Conservation (phyloP, 2,888 invertebrate species). For the Pterobdella sp. region DNA sequence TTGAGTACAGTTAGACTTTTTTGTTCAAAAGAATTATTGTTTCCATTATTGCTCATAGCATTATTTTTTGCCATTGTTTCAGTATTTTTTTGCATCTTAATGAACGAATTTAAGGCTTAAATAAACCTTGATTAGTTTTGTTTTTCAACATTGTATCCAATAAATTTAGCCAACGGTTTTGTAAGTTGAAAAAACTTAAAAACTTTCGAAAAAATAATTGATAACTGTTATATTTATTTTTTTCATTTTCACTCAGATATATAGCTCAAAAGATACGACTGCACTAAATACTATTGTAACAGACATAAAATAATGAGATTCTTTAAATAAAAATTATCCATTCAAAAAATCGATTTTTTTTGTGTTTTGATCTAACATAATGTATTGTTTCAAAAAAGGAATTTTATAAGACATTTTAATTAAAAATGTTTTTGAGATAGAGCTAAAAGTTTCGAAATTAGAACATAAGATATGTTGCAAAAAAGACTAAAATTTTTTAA, state of each 20-base stretch:
- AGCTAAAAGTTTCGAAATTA: not conserved
- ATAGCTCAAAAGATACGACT: not conserved
- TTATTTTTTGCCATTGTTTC: conserved; percentile 72
- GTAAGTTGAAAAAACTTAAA: not conserved
- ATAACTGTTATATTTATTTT: not conserved
- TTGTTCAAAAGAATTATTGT: conserved; percentile 48
- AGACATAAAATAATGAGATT: not conserved
- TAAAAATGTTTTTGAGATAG: conserved; percentile 1
- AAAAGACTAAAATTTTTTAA: no score
- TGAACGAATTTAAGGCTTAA: no score
- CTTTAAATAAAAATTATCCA: not conserved
- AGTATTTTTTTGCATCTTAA: conserved; percentile 66
- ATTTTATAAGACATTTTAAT: not conserved
- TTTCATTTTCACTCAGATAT: no score
- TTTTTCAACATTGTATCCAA: no score
- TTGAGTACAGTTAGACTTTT: no score
- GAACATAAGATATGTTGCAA: no score
- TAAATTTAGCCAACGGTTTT: not conserved
- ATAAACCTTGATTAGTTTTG: not conserved
- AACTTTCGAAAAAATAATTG: not conserved
- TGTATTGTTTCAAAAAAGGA: not conserved
- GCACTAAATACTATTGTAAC: not conserved
- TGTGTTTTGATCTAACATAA: not conserved
- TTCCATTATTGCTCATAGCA: conserved; percentile 62
- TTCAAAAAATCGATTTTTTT: not conserved